Conservation (phyloP, 2,113 vertebrate species). For the Thunnus thynnus region DNA sequence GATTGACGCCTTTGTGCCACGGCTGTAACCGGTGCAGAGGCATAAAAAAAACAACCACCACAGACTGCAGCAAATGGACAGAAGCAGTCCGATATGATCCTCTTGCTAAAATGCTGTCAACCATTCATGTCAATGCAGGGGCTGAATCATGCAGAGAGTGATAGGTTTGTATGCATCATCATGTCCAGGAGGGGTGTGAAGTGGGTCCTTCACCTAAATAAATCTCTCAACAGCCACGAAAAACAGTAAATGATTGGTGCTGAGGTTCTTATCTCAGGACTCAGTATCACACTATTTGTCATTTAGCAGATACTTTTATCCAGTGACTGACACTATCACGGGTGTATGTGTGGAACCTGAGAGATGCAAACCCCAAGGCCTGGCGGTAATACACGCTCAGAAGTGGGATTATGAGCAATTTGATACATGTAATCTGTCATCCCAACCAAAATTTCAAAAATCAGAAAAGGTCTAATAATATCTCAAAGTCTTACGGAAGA, state of each 20-base stretch:
- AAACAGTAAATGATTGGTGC: slow-evolving; percentile 18
- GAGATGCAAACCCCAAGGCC: not conserved
- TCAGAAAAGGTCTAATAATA: not conserved
- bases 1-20: not conserved
- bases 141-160: slow-evolving; percentile 49
- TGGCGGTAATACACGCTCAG: not conserved
- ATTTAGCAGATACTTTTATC: not conserved
- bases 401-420: not conserved
- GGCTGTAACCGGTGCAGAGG: too few species aligned
- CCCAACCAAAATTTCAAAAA: not conserved
- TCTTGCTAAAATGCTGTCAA: not conserved
- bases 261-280: not conserved
- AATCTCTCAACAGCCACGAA: slow-evolving; percentile 26
- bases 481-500: not conserved
- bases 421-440: not conserved
- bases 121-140: not conserved
- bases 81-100: slow-evolving; percentile 13
- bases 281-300: not conserved
- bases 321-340: not conserved
- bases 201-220: slow-evolving; percentile 27
- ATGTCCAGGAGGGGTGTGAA: slow-evolving; percentile 27
- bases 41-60: not conserved
- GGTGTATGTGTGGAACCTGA: not conserved
- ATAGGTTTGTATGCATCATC: slow-evolving; percentile 45
- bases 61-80: slow-evolving; percentile 3